These are phyloP conservation scores for Cardinalis cardinalis DNA, from an alignment of 2,113 vertebrate genomes.

Conservation along the genomic window DNA sequence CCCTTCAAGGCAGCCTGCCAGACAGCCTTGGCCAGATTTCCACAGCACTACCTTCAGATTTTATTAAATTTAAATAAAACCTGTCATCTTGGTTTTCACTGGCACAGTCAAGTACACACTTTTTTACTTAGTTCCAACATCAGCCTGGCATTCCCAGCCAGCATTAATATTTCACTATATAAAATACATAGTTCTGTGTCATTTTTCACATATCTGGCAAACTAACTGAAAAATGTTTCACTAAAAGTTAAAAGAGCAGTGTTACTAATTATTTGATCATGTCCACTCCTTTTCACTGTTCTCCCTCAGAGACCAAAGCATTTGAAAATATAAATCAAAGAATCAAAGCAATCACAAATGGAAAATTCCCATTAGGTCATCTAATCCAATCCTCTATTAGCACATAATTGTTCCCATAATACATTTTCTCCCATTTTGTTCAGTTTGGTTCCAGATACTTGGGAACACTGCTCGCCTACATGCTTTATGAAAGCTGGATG, in stretches of 20 bases:
- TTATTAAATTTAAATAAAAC: slow-evolving; percentile 76
- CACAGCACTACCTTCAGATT: slow-evolving; percentile 56
- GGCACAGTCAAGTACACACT: slow-evolving; percentile 34
- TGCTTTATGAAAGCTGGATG: not conserved
- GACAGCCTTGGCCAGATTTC: slow-evolving; percentile 53
- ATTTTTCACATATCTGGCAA: slow-evolving; percentile 44
- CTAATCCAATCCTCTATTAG: slow-evolving; percentile 11
- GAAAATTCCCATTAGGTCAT: slow-evolving; percentile 27
- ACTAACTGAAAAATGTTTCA: slow-evolving; percentile 43
- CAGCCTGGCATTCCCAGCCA: slow-evolving; percentile 34
- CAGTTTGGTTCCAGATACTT: not conserved
- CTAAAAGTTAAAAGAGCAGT: slow-evolving; percentile 42
- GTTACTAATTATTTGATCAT: slow-evolving; percentile 26
- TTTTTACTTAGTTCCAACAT: slow-evolving; percentile 53
- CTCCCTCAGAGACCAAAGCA: slow-evolving; percentile 3
- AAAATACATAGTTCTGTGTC: slow-evolving; percentile 18
- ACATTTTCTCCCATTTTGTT: not conserved
- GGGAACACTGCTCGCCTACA: not conserved
- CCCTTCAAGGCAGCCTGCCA: slow-evolving; percentile 66
- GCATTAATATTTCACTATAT: slow-evolving; percentile 44
- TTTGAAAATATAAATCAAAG: slow-evolving; percentile 41
- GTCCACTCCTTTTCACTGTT: slow-evolving; percentile 21
- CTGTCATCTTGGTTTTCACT: slow-evolving; percentile 59
- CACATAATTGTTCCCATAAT: not conserved
- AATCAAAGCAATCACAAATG: slow-evolving; percentile 33